These are phyloP conservation scores for Sarcophaga rosellei DNA, from an alignment of 2,888 invertebrate genomes.

Conservation along the genomic window DNA sequence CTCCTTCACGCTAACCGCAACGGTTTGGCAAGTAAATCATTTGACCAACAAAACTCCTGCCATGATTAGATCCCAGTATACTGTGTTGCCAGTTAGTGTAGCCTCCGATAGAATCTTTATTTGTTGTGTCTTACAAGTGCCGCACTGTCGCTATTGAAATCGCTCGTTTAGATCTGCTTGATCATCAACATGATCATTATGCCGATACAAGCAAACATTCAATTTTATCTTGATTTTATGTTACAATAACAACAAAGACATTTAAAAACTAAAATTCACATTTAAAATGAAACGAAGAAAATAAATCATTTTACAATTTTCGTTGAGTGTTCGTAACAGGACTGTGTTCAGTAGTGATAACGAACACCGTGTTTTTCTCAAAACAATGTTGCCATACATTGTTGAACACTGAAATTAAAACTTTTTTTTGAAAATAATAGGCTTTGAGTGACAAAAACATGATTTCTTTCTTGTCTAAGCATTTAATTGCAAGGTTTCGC, in stretches of 20 bases:
- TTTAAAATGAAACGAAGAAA: not conserved
- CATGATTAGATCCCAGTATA: not conserved
- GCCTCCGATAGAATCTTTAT: not conserved
- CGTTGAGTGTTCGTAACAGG: not conserved
- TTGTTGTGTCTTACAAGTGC: not conserved
- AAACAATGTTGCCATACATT: too few relatives aligned
- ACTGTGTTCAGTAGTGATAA: not conserved
- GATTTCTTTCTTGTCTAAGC: too few relatives aligned
- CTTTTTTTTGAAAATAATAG: too few relatives aligned
- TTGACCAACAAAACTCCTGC: not conserved
- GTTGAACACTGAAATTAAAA: too few relatives aligned
- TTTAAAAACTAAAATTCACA: not conserved
- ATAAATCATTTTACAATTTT: constrained; percentile 33
- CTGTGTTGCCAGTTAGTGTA: not conserved
- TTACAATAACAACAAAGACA: constrained; percentile 17
- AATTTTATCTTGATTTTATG: constrained; percentile 36
- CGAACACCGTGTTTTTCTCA: not conserved
- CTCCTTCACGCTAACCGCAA: not conserved
- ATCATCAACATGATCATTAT: constrained; percentile 36
- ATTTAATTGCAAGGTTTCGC: too few relatives aligned
- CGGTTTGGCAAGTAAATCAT: not conserved
- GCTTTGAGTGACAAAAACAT: too few relatives aligned
- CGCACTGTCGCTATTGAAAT: not conserved
- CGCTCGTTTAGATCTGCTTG: constrained; percentile 31
- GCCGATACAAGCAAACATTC: not conserved